Base-by-base conservation (phyloP, 2,113 vertebrate species). In the Strigops habroptila region DNA sequence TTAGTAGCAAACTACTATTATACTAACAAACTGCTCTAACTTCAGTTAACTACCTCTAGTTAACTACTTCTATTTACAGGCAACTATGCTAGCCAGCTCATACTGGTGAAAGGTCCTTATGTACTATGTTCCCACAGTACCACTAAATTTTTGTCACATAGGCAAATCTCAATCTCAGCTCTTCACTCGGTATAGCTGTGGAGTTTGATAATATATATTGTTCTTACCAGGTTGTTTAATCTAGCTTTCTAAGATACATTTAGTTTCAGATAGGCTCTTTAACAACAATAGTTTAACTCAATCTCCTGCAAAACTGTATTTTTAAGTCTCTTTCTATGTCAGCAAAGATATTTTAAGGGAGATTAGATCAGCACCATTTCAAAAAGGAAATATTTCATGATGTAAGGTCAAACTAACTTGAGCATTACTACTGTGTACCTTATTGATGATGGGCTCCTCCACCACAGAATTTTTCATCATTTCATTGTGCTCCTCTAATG, bases 401-500 rank as follows among this genome's bases (percentile, higher is more conserved):
- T 14, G 2, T 43, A 60, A 24, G 13, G 43, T 95, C 82, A 88
- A 89, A 91, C 82, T 92, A 92, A 91, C 82, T 92, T 95, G 74
- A 97, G 75, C 71, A 93, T 85, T 71, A 87, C 33, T 81, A 44
- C 60, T 92, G 48, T 97, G 96, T 99, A 99, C 99, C 99, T 99
- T 99, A 97, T 97, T 97, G 97, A 97, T 41, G 97, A 98, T 95
- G 52, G 98, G 96, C 84, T 99, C 98, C 94, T 99, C 99, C 98
- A 97, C 94, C 96, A 98, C 97, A 97, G 98, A 98, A 98, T 95
- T 98, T 99, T 98, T 99, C 98, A 98, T 95, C 97, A 91, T 96
- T 98, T 99, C 99, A 98, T 69, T 98, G 98, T 97, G 98, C 95
- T 99, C 98, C 97, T 98, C 98, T 97, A 98, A 96, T 91, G 97